Conservation (phyloP, 2,797 vertebrate species). For the Carcharodon carcharias region DNA sequence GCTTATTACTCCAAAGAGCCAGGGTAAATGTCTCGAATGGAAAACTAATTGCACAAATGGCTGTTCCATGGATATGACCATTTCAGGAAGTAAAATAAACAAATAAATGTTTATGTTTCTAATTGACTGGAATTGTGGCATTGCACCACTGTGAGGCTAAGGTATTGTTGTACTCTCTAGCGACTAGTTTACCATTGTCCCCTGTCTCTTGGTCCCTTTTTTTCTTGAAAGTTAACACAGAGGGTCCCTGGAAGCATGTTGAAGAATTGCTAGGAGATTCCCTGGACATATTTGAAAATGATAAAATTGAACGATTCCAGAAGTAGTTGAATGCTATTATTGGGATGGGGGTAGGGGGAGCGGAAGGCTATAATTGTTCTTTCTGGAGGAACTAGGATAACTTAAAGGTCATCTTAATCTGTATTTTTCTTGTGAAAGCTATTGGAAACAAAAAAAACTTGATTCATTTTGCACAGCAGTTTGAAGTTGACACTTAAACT, state of each 20-base stretch:
- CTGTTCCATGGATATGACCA: background rate
- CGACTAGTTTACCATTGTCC: too few species aligned
- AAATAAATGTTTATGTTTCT: background rate
- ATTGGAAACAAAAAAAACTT: background rate
- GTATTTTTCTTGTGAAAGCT: background rate
- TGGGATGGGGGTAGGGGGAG: too few species aligned
- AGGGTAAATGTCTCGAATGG: background rate
- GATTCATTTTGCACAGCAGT: background rate
- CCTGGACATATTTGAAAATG: background rate
- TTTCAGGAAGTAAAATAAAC: background rate
- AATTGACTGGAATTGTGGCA: background rate
- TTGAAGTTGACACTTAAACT: background rate
- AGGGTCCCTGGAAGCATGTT: too few species aligned
- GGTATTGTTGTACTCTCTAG: background rate
- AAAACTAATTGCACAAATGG: background rate
- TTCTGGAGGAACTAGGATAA: background rate
- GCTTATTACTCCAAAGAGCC: background rate
- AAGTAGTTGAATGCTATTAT: background rate
- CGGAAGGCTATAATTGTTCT: background rate
- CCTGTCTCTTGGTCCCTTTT: background rate
- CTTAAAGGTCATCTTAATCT: background rate
- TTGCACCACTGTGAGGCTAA: background rate
- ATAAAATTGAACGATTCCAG: background rate
- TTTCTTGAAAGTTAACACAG: background rate
- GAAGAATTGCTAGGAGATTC: background rate